Conservation (phyloP, 2,113 vertebrate species). For the Cyrtonyx montezumae region DNA sequence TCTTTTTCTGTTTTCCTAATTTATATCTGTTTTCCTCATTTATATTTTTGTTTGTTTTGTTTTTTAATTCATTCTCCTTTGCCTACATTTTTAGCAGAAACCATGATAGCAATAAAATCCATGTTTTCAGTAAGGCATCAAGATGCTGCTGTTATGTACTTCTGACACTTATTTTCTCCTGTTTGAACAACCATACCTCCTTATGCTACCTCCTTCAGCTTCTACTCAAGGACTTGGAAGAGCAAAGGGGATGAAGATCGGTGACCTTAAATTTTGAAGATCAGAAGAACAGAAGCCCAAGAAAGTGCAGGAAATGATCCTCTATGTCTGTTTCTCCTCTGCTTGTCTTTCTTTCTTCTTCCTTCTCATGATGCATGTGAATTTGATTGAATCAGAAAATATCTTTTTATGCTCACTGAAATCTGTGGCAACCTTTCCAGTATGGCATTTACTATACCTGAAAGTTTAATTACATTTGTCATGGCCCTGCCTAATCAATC, state of each 20-base stretch:
- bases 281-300: neutral
- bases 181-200: fast-evolving
- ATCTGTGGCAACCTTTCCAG: neutral
- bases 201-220: fast-evolving
- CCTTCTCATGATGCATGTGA: fast-evolving
- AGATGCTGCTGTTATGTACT: fast-evolving
- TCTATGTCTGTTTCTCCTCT: fast-evolving
- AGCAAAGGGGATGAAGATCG: neutral
- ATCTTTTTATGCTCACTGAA: neutral
- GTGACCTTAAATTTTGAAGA: neutral
- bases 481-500: neutral
- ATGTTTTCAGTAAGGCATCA: neutral
- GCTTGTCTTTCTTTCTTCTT: fast-evolving
- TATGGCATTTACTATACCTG: neutral
- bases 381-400: neutral
- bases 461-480: neutral
- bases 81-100: neutral
- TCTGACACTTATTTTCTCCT: fast-evolving
- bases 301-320: neutral
- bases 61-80: neutral
- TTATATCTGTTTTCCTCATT: too few relatives aligned
- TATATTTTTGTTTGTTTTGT: too few relatives aligned
- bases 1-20: neutral
- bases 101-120: fast-evolving
- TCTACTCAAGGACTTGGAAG: neutral